Conservation (phyloP, 2,888 invertebrate genomes). For the Lamellibrachia satsuma region DNA sequence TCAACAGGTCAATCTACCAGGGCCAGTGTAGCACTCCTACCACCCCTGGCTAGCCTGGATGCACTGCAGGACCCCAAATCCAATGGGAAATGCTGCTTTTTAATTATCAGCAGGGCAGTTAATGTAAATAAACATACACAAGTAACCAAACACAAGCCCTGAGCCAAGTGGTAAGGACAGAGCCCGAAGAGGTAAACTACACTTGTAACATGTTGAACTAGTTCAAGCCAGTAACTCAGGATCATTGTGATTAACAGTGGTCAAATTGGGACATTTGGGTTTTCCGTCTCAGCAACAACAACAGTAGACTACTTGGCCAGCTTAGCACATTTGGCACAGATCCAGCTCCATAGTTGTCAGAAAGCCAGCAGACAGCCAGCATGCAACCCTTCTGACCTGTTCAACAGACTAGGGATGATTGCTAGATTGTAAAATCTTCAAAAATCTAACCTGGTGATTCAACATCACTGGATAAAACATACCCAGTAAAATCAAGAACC, state of each 20-base stretch:
- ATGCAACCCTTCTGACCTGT: neutral
- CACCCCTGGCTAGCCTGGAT: neutral
- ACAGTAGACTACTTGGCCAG: neutral
- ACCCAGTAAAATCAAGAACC: neutral
- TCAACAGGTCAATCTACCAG: no score
- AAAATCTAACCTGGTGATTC: neutral
- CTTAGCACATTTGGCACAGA: neutral
- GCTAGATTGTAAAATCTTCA: neutral
- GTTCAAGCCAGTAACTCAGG: constrained; percentile 4
- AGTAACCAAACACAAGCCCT: neutral
- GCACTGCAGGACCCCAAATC: neutral
- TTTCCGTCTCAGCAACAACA: neutral
- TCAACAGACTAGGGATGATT: neutral
- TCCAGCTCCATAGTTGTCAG: neutral
- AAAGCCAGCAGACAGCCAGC: constrained; percentile 1
- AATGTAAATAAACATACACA: neutral
- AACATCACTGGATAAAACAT: neutral
- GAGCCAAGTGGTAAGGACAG: neutral
- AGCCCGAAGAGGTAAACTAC: neutral
- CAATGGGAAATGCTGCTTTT: neutral
- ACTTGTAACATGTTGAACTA: constrained; percentile 8
- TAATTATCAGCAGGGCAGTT: neutral
- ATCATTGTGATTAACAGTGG: neutral
- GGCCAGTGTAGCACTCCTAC: no score
- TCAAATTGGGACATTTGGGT: neutral